Evolutionary conservation across 2,113 vertebrate genomes (phyloP).

Genomic region (Muntiacus reevesi): DNA sequence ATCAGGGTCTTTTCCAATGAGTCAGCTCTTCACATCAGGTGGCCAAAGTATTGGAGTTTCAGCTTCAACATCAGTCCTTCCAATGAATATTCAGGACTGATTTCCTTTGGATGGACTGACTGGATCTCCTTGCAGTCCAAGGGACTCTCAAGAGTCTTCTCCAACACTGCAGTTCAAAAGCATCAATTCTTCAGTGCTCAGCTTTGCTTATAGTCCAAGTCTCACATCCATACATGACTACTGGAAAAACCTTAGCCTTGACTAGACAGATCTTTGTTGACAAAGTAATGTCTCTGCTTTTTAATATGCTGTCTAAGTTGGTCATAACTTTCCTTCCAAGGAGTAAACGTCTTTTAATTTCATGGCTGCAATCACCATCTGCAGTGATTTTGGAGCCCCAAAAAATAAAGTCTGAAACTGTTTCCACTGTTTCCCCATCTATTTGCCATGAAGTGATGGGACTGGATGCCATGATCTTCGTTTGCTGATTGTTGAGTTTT

Average conservation of each 20-base stretch:
- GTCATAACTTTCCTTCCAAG: not conserved
- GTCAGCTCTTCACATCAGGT: not conserved
- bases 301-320: not conserved
- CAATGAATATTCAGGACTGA: not conserved
- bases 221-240: not conserved
- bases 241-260: not conserved
- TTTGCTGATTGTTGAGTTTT: not conserved
- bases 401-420: not conserved
- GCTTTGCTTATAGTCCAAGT: not conserved
- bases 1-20: not conserved
- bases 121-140: not conserved
- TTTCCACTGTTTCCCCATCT: not conserved
- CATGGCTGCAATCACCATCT: not conserved
- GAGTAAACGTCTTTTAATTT: not conserved
- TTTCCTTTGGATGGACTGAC: not conserved
- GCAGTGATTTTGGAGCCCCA: not conserved
- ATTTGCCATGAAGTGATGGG: not conserved
- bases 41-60: not conserved
- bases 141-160: not conserved
- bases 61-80: not conserved
- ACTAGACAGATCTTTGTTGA: not conserved
- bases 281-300: not conserved
- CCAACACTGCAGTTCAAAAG: not conserved
- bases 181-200: not conserved
- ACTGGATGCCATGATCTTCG: accelerated